Percentiles rank a stretch among this genome's conserved stretches.
Evolutionary conservation across 2,888 invertebrate genomes (phyloP).

Genomic region (Sturmia bella): DNA sequence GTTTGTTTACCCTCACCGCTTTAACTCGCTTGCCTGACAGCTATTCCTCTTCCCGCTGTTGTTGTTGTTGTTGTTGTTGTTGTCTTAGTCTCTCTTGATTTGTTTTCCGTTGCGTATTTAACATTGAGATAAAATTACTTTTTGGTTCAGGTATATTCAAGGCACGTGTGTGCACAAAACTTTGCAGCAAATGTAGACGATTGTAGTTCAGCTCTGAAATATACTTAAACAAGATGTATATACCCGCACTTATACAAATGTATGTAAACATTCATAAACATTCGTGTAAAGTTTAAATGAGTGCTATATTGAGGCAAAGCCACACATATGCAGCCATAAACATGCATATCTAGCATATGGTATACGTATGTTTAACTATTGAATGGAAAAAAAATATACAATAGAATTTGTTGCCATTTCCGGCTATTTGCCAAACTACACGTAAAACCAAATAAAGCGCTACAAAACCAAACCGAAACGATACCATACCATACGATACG

Average conservation of each 20-base stretch:
- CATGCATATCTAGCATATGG: not conserved
- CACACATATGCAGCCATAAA: no score
- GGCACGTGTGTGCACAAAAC: not conserved
- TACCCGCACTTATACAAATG: not conserved
- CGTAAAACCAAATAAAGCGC: slow-evolving; percentile 51
- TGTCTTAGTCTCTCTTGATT: slow-evolving; percentile 45
- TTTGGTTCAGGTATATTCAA: not conserved
- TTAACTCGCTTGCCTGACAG: not conserved
- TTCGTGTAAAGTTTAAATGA: no score
- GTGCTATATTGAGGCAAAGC: no score
- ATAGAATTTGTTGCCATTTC: slow-evolving; percentile 44
- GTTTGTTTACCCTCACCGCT: not conserved
- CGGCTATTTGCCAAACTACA: slow-evolving; percentile 64
- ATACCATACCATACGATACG: slow-evolving; percentile 13
- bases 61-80: slow-evolving; percentile 1
- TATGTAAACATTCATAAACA: not conserved
- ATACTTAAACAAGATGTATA: not conserved
- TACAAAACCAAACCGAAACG: slow-evolving; percentile 24
- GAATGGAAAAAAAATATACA: slow-evolving; percentile 27
- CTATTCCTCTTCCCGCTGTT: no score
- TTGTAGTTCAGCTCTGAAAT: not conserved
- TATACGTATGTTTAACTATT: slow-evolving; percentile 8
- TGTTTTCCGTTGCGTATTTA: slow-evolving; percentile 49
- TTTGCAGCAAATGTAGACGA: not conserved
- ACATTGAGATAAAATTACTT: slow-evolving; percentile 35